Percentiles rank a stretch among this genome's conserved stretches.
Evolutionary conservation across 2,113 vertebrate genomes (phyloP).

Genomic region (Pristiophorus japonicus): DNA sequence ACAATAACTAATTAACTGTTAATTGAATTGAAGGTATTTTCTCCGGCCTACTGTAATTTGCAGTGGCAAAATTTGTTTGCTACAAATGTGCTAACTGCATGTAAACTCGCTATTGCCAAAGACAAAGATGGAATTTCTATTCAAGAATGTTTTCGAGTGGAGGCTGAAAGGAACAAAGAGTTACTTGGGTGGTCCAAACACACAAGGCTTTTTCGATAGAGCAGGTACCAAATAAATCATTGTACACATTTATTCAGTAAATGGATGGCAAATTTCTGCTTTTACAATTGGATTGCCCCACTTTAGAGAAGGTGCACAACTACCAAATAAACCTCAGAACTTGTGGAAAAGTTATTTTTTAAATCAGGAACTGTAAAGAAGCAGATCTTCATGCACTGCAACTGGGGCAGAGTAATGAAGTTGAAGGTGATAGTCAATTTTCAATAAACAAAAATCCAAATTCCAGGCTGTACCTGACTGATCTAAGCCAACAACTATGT

Average conservation of each 20-base stretch:
- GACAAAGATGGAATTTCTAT: conserved; percentile 24
- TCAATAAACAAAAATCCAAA: not conserved
- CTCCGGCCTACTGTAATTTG: conserved; percentile 5
- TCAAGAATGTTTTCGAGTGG: conserved; percentile 1
- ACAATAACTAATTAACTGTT: not conserved
- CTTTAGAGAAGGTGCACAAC: not conserved
- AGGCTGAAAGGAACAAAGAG: conserved; percentile 10
- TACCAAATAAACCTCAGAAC: not conserved
- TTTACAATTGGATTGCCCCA: conserved; percentile 13
- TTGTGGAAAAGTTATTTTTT: not conserved
- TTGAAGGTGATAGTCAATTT: not conserved
- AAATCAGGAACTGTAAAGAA: not conserved
- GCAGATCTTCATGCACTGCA: not conserved
- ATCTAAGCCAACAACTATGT: not conserved
- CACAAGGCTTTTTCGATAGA: conserved; percentile 12
- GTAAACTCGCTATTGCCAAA: not conserved
- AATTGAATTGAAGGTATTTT: not conserved
- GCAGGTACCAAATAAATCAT: conserved; percentile 14
- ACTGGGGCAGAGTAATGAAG: not conserved
- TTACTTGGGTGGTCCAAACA: conserved; percentile 29
- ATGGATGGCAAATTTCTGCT: not conserved
- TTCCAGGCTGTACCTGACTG: not conserved
- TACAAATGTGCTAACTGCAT: conserved; percentile 3
- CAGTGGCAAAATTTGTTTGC: not conserved
- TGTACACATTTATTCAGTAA: conserved; percentile 9